Evolutionary conservation across 2,113 vertebrate species (phyloP), one percentile per base, ranked within the genome.

Genomic region (Tyrannus savana): DNA sequence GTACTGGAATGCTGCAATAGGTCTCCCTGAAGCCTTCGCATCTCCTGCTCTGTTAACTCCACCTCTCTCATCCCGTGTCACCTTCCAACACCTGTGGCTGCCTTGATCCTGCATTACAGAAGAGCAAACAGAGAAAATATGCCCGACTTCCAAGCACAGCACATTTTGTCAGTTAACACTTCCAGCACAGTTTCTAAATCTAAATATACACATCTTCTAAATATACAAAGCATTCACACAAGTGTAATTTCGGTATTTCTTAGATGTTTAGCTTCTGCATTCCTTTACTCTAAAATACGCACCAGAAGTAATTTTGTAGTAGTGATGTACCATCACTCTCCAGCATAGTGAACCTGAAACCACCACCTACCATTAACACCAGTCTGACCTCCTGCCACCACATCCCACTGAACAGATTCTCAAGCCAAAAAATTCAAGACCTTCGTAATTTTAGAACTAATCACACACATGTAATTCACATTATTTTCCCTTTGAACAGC

Each of bases 291-390:
- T 52, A 28, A 67, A 49, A 56, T 14, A 39, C 3, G 1, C 9
- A 67, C 16, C 16, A 39, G 25, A 69, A 53, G 30, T 35, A 55
- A 55, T 25, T 80, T 14, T 37, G 10, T 21, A 73, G 49, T 35
- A 60, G 28, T 6, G 10, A 35, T 27, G 35, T 4, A 42, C 56
- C 35, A 35, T 12, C 30, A 18, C 21, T 30, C 31, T 7, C 33
- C 6, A 63, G 24, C 27, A 41, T 0, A 24, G 31, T 3, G 55
- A 71, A 84, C 66, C 46, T 4, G 9, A 81, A 81, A 56, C 12
- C 35, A 62, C 14, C 2, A 18, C 2, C 1, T 0, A 62, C 27
- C 0, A 0, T 2, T 52, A 77, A 62, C 1, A 2, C 8, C 31
- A 89, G 25, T 9, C 76, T 53, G 39, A 84, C 31, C 55, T 59